A percentile compares a stretch with the other conserved stretches of the same genome.
Conservation (phyloP, 1,140 invertebrate genomes). For the Heliconius eleuchia region DNA sequence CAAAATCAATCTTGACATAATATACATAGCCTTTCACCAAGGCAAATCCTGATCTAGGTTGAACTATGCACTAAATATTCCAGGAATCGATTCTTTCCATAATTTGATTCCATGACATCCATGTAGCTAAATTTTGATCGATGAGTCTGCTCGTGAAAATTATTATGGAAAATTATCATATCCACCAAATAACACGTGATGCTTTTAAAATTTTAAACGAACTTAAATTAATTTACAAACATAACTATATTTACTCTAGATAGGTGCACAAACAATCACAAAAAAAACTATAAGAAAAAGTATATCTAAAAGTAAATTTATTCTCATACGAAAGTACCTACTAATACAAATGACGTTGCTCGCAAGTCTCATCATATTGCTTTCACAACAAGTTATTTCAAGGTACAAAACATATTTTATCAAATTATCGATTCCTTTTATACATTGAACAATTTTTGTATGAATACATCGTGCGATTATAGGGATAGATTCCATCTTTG, state of each 20-base stretch:
- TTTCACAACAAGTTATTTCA: constrained; percentile 8
- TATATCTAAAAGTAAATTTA: not conserved
- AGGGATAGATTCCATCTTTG: constrained; percentile 61
- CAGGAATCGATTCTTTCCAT: too few species aligned
- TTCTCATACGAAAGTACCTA: not conserved
- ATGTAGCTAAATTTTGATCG: too few species aligned
- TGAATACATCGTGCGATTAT: constrained; percentile 51
- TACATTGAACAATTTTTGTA: constrained; percentile 44
- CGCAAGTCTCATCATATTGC: not conserved
- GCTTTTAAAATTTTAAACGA: too few species aligned
- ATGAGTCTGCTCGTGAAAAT: too few species aligned
- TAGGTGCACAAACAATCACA: too few species aligned
- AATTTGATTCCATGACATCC: too few species aligned
- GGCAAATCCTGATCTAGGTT: not conserved
- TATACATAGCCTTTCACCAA: not conserved
- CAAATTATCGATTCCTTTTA: constrained; percentile 40
- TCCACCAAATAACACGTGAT: too few species aligned
- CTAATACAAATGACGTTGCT: not conserved
- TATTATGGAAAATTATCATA: too few species aligned
- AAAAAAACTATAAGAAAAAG: not conserved
- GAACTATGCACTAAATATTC: not conserved
- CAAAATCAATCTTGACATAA: not conserved
- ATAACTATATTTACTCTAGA: too few species aligned
- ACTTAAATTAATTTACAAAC: too few species aligned
- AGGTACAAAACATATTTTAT: constrained; percentile 11